These are phyloP conservation scores for Saccopteryx bilineata DNA, from an alignment of 2,113 vertebrate genomes.

Conservation along the genomic window DNA sequence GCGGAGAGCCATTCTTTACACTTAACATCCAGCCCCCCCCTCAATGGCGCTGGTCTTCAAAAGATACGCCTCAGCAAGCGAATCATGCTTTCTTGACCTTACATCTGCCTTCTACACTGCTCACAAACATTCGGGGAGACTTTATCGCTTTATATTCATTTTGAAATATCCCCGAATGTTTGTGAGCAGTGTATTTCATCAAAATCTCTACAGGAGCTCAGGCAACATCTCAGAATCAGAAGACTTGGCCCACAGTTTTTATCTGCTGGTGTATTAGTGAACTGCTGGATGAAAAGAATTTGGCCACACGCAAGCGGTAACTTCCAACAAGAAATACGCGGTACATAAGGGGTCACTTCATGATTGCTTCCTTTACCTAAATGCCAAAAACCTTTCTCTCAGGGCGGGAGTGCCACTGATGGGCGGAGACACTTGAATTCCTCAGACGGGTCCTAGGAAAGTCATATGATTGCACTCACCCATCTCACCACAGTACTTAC, in stretches of 20 bases:
- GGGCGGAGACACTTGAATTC: neutral
- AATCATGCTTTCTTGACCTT: neutral
- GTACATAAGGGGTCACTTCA: neutral
- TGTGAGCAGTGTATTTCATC: neutral
- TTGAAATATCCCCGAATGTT: no score
- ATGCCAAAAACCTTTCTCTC: neutral
- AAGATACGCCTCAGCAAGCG: neutral
- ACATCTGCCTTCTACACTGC: no score
- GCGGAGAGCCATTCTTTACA: neutral
- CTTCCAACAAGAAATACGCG: neutral
- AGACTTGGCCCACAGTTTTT: neutral
- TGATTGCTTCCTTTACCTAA: neutral
- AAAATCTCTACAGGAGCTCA: neutral
- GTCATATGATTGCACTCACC: fast-evolving
- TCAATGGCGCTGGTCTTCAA: neutral
- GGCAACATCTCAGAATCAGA: neutral
- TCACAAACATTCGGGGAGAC: no score
- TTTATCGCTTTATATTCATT: no score
- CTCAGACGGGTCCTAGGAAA: neutral
- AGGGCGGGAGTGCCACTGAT: neutral
- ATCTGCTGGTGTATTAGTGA: neutral
- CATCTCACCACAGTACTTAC: slow-evolving; percentile 88
- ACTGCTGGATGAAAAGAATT: neutral
- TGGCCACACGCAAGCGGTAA: neutral
- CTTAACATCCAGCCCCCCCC: neutral